Evolutionary conservation across 2,888 invertebrate genomes (phyloP).

Genomic region (Stenolophus ochropezus): DNA sequence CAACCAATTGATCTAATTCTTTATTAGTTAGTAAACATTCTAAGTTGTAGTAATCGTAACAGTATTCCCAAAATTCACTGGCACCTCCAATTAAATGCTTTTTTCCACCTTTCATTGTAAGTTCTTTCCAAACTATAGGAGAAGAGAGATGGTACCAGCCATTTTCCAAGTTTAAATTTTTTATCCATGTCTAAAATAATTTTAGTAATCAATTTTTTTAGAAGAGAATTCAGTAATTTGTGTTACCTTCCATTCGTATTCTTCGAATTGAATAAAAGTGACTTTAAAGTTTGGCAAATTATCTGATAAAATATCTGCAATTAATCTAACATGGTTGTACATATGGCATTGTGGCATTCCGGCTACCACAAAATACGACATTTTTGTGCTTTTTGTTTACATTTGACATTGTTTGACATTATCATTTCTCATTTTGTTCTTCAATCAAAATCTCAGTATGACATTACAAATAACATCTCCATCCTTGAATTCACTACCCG

Average conservation of each 20-base stretch:
- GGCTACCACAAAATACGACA: constrained; percentile 75
- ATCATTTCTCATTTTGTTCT: neutral
- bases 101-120: constrained; percentile 75
- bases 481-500: neutral
- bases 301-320: constrained; percentile 75
- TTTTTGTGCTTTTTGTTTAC: too few species aligned
- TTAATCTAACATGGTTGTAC: constrained; percentile 75
- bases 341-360: constrained; percentile 75
- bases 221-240: too few species aligned
- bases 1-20: constrained; percentile 67
- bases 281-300: constrained; percentile 76
- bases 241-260: constrained; percentile 76
- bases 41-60: constrained; percentile 77
- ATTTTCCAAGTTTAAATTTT: constrained; percentile 74
- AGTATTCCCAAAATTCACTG: constrained; percentile 78
- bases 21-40: constrained; percentile 68
- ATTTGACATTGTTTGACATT: too few species aligned
- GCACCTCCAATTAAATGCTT: constrained; percentile 77
- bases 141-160: constrained; percentile 76
- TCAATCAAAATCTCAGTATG: constrained; percentile 42
- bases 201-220: too few species aligned
- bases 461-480: constrained; percentile 27
- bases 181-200: constrained; percentile 75
- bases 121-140: constrained; percentile 79
- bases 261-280: constrained; percentile 73